phyloP scores from a whole-genome alignment of 1,140 invertebrate genomes.

The Saxidomus purpurata region DNA sequence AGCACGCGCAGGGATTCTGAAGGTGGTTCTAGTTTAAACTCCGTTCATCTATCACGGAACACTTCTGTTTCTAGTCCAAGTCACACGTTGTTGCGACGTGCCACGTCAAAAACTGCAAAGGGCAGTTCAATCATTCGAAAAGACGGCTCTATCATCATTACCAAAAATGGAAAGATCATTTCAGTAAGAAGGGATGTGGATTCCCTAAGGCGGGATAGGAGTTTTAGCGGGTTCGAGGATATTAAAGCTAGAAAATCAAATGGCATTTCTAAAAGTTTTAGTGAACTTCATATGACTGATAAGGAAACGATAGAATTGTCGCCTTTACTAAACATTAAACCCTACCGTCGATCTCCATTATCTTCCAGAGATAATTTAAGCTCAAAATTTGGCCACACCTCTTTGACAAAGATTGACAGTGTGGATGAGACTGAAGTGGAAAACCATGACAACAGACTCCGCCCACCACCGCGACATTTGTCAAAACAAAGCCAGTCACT shows the following conservation, averaged over 20 bases:
- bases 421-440: slow-evolving; percentile 59
- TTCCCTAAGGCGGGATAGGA: slow-evolving; percentile 42
- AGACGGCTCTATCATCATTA: slow-evolving; percentile 81
- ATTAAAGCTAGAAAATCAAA: slow-evolving; percentile 15
- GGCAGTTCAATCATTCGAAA: slow-evolving; percentile 80
- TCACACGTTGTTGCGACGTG: slow-evolving; percentile 60
- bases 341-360: background rate
- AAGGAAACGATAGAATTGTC: slow-evolving; percentile 29
- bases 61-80: slow-evolving; percentile 45
- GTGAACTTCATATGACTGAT: slow-evolving; percentile 28
- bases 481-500: background rate
- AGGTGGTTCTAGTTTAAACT: slow-evolving; percentile 36
- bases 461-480: background rate
- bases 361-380: background rate
- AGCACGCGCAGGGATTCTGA: slow-evolving; percentile 61
- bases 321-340: background rate
- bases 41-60: slow-evolving; percentile 16
- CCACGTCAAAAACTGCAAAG: slow-evolving; percentile 75
- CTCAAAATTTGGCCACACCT: slow-evolving; percentile 55
- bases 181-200: slow-evolving; percentile 75
- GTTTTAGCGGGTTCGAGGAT: slow-evolving; percentile 61
- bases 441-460: background rate
- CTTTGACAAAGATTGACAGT: slow-evolving; percentile 64
- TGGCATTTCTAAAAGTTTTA: slow-evolving; percentile 50
- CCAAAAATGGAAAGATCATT: slow-evolving; percentile 84